phyloP scores from a whole-genome alignment of 2,888 invertebrate genomes.

The Ennomos quercinarius region DNA sequence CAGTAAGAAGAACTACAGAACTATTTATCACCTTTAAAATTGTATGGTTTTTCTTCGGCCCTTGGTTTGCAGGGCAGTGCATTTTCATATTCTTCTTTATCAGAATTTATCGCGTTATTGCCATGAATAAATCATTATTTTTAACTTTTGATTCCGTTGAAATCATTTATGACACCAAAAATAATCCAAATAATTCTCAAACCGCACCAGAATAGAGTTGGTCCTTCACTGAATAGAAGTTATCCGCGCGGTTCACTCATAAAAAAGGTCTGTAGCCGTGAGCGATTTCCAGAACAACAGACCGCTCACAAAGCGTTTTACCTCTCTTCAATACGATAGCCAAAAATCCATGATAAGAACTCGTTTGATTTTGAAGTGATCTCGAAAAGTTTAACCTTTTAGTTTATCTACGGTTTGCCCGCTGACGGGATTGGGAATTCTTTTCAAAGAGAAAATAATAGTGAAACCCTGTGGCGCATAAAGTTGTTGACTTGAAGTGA shows the following conservation, averaged over 20 bases:
- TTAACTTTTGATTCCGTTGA: background rate
- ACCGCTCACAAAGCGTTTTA: conserved; percentile 52
- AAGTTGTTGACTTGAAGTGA: conserved; percentile 1
- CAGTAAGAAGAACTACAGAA: too few relatives aligned
- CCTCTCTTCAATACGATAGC: conserved; percentile 54
- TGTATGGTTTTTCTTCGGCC: too few relatives aligned
- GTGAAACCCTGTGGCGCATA: conserved; percentile 6
- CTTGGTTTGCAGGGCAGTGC: too few relatives aligned
- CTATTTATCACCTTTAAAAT: too few relatives aligned
- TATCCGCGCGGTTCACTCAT: conserved; percentile 47
- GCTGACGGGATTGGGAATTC: conserved; percentile 33
- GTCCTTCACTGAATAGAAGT: conserved; percentile 47
- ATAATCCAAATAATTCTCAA: conserved; percentile 17
- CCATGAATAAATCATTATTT: background rate
- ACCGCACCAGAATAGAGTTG: conserved; percentile 27
- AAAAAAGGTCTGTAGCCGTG: conserved; percentile 58
- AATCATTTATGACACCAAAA: conserved; percentile 21
- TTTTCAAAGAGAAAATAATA: conserved; percentile 3
- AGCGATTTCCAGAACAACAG: conserved; percentile 62
- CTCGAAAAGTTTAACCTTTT: conserved; percentile 50
- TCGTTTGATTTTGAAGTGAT: conserved; percentile 52
- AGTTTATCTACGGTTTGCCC: conserved; percentile 44
- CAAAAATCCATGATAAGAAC: conserved; percentile 55
- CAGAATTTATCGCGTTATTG: too few relatives aligned
- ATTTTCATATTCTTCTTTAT: too few relatives aligned